Evolutionary conservation across 1,140 invertebrate species (phyloP).

Genomic region (Potamilus streckersoni): DNA sequence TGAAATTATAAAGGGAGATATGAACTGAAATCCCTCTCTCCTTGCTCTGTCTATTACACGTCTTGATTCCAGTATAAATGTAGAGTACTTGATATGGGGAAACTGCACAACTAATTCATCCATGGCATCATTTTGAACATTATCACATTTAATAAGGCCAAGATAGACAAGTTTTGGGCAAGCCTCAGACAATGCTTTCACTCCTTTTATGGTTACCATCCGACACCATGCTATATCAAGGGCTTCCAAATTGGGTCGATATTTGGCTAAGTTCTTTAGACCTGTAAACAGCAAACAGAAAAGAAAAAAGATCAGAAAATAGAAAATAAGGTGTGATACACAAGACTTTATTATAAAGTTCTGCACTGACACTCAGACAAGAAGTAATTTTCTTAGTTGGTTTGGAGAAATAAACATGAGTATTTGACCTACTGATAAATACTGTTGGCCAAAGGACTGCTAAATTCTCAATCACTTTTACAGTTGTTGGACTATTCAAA

Average conservation of each 20-base stretch:
- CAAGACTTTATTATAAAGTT: too few relatives aligned
- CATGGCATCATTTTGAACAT: constrained; percentile 47
- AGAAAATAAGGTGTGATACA: too few relatives aligned
- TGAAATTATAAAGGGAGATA: background rate
- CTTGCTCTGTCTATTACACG: constrained; percentile 44
- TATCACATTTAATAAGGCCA: constrained; percentile 55
- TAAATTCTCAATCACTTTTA: too few relatives aligned
- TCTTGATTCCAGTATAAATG: constrained; percentile 51
- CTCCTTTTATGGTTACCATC: constrained; percentile 47
- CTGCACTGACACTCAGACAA: too few relatives aligned
- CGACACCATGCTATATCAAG: constrained; percentile 60
- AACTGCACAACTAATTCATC: constrained; percentile 45
- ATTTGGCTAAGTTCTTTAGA: constrained; percentile 35
- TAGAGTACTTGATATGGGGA: constrained; percentile 55
- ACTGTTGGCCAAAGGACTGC: too few relatives aligned
- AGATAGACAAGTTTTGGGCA: constrained; percentile 47
- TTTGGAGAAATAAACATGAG: too few relatives aligned
- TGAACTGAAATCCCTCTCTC: constrained; percentile 37
- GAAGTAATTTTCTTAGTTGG: too few relatives aligned
- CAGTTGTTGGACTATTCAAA: too few relatives aligned
- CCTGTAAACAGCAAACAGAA: constrained; percentile 34
- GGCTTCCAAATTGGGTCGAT: constrained; percentile 39
- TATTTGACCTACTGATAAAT: too few relatives aligned
- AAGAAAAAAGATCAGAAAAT: background rate
- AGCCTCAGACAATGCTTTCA: constrained; percentile 39